phyloP scores from a whole-genome alignment of 2,113 vertebrate species.

The Ictalurus punctatus region DNA sequence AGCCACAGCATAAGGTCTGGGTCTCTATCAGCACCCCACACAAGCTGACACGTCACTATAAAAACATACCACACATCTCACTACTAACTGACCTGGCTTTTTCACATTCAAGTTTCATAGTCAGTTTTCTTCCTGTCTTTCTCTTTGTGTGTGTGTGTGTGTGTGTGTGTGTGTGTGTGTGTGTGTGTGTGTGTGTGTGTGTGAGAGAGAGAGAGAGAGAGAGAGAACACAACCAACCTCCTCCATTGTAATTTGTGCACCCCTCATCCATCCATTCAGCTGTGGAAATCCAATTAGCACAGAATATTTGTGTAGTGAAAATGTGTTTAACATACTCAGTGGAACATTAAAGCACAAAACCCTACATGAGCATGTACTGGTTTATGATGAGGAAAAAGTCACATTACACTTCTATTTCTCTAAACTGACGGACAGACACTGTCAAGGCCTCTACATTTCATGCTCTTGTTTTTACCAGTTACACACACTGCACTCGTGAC shows the following conservation, averaged over 20 bases:
- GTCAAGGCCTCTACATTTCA: conserved; percentile 43
- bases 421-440: conserved; percentile 44
- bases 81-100: not conserved
- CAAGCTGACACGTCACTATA: not conserved
- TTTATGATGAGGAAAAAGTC: conserved; percentile 8
- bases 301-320: conserved; percentile 41
- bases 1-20: not conserved
- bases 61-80: not conserved
- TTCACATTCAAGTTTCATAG: not conserved
- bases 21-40: not conserved
- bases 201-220: no score
- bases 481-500: conserved; percentile 46
- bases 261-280: conserved; percentile 56
- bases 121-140: not conserved
- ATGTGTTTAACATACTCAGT: conserved; percentile 28
- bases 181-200: no score
- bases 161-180: no score
- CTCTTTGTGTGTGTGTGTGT: not conserved
- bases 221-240: not conserved
- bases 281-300: conserved; percentile 61
- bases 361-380: conserved; percentile 11
- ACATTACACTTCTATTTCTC: not conserved
- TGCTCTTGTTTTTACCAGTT: conserved; percentile 36
- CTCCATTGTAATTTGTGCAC: conserved; percentile 59
- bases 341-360: conserved; percentile 25